Conservation (phyloP, 1,140 invertebrate genomes). For the Drosophila prosaltans region DNA sequence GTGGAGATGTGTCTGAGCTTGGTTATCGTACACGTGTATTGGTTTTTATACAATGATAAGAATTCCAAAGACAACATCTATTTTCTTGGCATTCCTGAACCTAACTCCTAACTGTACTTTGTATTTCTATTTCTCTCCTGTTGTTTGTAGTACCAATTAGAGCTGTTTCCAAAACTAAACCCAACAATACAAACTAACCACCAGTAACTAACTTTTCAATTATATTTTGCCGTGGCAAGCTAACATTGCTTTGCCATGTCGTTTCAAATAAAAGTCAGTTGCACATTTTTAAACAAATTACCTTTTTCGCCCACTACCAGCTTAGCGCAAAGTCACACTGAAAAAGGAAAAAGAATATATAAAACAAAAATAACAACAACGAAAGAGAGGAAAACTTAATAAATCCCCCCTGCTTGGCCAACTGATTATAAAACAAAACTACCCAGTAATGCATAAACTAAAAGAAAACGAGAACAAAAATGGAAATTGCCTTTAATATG, state of each 20-base stretch:
- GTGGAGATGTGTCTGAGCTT: constrained; percentile 27
- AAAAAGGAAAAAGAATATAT: constrained; percentile 5
- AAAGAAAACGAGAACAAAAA: not conserved
- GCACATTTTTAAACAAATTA: constrained; percentile 75
- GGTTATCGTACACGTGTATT: not conserved
- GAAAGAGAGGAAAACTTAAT: constrained; percentile 48
- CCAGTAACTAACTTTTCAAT: constrained; percentile 55
- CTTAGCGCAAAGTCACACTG: constrained; percentile 21
- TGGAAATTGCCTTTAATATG: too few species aligned
- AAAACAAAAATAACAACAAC: constrained; percentile 29
- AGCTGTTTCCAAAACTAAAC: constrained; percentile 12
- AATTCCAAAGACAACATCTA: too few species aligned
- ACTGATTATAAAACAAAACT: constrained; percentile 58
- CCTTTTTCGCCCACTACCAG: constrained; percentile 50
- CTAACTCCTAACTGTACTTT: not conserved
- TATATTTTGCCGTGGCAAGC: constrained; percentile 35
- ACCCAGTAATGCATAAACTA: constrained; percentile 13
- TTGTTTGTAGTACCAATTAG: constrained; percentile 53
- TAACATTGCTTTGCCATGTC: constrained; percentile 42
- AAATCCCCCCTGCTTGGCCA: constrained; percentile 46
- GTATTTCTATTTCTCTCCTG: not conserved
- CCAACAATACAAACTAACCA: not conserved
- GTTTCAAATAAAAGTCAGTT: constrained; percentile 71
- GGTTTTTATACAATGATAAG: not conserved
- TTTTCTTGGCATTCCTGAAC: not conserved